These are phyloP conservation scores for Chymomyza fuscimana DNA, from an alignment of 2,888 invertebrate genomes.

Conservation along the genomic window DNA sequence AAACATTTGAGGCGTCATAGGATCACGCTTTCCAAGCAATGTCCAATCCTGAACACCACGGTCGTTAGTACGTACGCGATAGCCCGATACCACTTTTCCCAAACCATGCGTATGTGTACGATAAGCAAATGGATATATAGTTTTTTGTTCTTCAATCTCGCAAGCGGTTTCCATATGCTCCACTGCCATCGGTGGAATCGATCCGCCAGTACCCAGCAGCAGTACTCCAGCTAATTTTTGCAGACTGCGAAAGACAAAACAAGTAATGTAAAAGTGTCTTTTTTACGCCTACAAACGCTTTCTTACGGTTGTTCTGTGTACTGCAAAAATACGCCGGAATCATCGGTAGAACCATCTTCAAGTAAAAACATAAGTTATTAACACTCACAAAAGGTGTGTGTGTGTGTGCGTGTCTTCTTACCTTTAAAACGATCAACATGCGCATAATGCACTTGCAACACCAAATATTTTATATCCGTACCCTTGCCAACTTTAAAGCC, in stretches of 20 bases:
- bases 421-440: conserved; percentile 83
- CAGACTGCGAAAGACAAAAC: conserved; percentile 82
- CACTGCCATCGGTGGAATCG: conserved; percentile 84
- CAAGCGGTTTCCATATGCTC: conserved; percentile 97
- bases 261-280: not conserved
- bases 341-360: conserved; percentile 88
- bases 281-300: not conserved
- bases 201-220: conserved; percentile 92
- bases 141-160: conserved; percentile 87
- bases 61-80: conserved; percentile 83
- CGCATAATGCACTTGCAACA: conserved; percentile 95
- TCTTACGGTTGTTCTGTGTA: conserved; percentile 88
- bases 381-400: not conserved
- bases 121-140: conserved; percentile 96
- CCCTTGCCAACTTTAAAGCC: conserved; percentile 94
- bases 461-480: conserved; percentile 91
- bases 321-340: conserved; percentile 90
- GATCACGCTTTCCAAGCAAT: conserved; percentile 91
- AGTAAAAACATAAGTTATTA: not conserved
- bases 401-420: conserved; percentile 65
- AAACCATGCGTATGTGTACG: conserved; percentile 96
- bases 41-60: conserved; percentile 86
- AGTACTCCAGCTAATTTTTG: conserved; percentile 94
- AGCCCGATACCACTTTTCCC: conserved; percentile 92
- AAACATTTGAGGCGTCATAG: conserved; percentile 96